Percentiles rank a stretch among this genome's conserved stretches.
phyloP scores from a whole-genome alignment of 2,888 invertebrate genomes.

The Cheilosia variabilis region DNA sequence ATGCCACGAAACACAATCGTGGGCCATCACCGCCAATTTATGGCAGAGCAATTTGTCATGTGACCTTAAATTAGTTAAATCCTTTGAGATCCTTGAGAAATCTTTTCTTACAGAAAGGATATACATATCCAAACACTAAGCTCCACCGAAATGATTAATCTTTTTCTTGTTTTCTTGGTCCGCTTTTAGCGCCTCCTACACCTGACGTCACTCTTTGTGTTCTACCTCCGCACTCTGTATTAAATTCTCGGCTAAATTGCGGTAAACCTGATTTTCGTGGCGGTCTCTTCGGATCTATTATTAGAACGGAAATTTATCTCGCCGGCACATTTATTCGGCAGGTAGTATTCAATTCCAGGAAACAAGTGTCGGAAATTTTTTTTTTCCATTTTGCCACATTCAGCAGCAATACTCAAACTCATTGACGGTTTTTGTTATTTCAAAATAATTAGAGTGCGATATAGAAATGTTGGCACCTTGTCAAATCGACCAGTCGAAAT shows the following conservation, averaged over 20 bases:
- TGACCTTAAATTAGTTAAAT: neutral
- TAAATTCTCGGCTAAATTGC: neutral
- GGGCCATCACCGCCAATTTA: no score
- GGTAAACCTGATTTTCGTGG: neutral
- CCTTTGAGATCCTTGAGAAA: no score
- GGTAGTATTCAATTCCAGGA: neutral
- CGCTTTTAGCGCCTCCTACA: no score
- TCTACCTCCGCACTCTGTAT: neutral
- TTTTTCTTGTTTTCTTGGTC: neutral
- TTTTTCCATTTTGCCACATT: no score
- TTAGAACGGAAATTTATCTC: neutral
- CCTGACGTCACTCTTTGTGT: no score
- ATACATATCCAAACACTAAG: neutral
- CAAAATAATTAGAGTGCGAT: slow-evolving; percentile 13
- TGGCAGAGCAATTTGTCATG: slow-evolving; percentile 1
- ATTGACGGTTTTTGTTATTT: neutral
- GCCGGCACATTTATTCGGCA: neutral
- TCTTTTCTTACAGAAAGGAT: neutral
- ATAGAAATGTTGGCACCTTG: slow-evolving; percentile 35
- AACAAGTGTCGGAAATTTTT: no score
- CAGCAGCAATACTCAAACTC: no score
- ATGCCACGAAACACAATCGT: no score
- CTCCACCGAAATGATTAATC: slow-evolving; percentile 8
- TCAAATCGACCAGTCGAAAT: slow-evolving; percentile 33
- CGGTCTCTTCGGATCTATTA: neutral